Evolutionary conservation across 2,797 vertebrate species (phyloP).

Genomic region (Sebastes vulpes): DNA sequence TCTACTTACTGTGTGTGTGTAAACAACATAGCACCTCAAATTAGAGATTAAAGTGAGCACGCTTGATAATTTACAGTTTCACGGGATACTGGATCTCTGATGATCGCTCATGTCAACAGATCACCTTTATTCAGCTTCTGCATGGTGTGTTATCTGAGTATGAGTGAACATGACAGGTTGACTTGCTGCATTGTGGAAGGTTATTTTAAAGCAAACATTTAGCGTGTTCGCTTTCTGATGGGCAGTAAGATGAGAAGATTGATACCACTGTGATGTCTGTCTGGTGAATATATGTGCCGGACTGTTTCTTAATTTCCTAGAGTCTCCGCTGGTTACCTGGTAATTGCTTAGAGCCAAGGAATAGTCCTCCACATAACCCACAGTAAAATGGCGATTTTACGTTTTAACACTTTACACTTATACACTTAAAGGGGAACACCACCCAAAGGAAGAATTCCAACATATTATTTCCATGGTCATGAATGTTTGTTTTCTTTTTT

Average conservation of each 20-base stretch:
- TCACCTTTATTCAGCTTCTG: conserved; percentile 8
- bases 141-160: not conserved
- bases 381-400: not conserved
- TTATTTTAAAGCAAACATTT: not conserved
- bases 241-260: not conserved
- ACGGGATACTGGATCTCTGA: conserved; percentile 16
- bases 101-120: conserved; percentile 12
- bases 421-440: not conserved
- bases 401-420: not conserved
- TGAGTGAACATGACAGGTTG: conserved; percentile 4
- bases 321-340: not conserved
- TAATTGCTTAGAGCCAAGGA: not conserved
- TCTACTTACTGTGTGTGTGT: conserved; percentile 70
- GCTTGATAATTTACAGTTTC: conserved; percentile 33
- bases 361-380: not conserved
- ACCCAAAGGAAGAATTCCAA: too few species aligned
- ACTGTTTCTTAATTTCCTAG: not conserved
- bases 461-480: too few species aligned
- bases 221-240: not conserved
- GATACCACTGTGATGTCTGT: not conserved
- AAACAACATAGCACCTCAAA: conserved; percentile 52
- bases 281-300: not conserved
- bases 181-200: not conserved
- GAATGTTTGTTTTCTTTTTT: too few species aligned
- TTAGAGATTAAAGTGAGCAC: conserved; percentile 47